Base-by-base conservation (phyloP, 30 jellyfish, hydroid and myxozoan species). In the Aurelia sp. region DNA sequence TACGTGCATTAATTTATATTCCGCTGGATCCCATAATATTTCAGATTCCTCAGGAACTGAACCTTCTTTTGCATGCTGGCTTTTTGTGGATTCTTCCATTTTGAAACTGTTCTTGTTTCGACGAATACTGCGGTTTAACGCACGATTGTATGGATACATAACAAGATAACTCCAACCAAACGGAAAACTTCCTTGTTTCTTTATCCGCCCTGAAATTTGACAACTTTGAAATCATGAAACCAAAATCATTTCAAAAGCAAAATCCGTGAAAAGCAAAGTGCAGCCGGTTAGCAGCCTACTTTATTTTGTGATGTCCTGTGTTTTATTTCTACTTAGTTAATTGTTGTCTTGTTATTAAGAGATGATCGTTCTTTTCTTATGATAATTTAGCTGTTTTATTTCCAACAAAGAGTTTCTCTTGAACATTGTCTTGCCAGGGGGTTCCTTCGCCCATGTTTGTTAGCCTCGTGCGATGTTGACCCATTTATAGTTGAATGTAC, bases 11-110 rank as follows among this genome's bases (percentile, higher is more conserved):
- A 92, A 60, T 59, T 82, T 87, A 40, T 86, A 92, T 67, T 92
- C 98, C 20, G 94, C 72, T 48, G 82, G 77, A 50, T 87, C 89
- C 98, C 98, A 92, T 8, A 69, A 48, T 3, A 91, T 84, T 3
- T 72, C 92, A 15, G 72, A 78, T 47, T 73, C 88, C 1, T n/a
- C 73, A 13, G 63, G 58, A 8, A 57, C 5, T 6, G 84, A 13
- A 7, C 17, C 61, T 13, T 73, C 84, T 47, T 11, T 27, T 20
- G 27, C 15, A 7, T 41, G 20, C 67, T 18, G 19, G 21, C 38
- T 70, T 61, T 59, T 18, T 20, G 47, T 64, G 20, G 61, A 44
- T 4, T 33, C 73, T 8, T 53, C 79, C 79, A 40, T 57, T 47
- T 53, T 61, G n/a, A 48, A 19, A 0, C 27, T 19, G 13, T 27